Evolutionary conservation across 2,888 invertebrate genomes (phyloP), one percentile per base, ranked within the genome.

Genomic region (Neocrepidodera transversa): DNA sequence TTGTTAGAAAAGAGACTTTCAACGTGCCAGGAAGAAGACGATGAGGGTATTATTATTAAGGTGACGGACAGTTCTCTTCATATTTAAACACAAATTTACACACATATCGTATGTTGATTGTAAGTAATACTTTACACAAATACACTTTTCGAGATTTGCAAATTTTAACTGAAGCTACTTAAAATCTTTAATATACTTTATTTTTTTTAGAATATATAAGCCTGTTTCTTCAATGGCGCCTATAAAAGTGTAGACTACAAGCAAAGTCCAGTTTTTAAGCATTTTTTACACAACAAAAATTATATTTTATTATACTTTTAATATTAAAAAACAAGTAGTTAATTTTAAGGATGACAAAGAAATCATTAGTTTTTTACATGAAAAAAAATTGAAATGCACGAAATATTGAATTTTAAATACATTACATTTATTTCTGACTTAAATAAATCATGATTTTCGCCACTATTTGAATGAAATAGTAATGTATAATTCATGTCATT

Each of bases 11-110:
- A 86, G 71, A 85, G 93, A 63, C 82, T 94, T 36, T 92, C 93
- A 17, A 92, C 91, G 26, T 93, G 93, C 92, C 87, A 87, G 63
- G 93, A 94, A 79, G 91, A 91, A 64, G 92, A 91, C 77, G 90
- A 91, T 68, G 89, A 90, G 69, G 85, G 85, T 59, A 83, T 86
- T 62, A 84, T 82, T 49, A 85, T 86, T 74, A 86, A 85, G 85
- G 85, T 86, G 84, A 84, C 80, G 61, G 76, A 79, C 48, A 63
- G 69, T 53, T 63, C 71, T 42, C 63, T 73, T 60, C 73, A 76
- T 65, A 63, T 76, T 52, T 76, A 73, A 68, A 45, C 17, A 50
- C 47, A 56, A 26, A 51, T 52, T 16, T 11, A 47, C 35, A 54
- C 20, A 48, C n/a, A 5, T 7, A 48, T 2, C n/a, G n/a, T n/a